phyloP scores from a whole-genome alignment of 2,113 vertebrate genomes.

The Scopus umbretta region DNA sequence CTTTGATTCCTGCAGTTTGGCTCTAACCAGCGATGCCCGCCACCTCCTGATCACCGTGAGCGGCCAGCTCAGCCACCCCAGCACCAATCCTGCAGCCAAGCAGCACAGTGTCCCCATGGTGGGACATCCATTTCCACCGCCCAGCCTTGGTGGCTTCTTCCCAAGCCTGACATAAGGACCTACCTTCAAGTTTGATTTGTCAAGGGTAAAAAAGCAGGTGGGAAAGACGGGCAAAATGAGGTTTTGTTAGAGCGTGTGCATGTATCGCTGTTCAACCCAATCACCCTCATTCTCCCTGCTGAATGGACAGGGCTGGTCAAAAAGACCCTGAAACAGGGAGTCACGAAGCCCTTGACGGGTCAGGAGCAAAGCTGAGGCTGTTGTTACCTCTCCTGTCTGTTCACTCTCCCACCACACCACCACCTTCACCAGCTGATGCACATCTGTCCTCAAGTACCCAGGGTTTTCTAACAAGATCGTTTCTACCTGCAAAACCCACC shows the following conservation, averaged over 20 bases:
- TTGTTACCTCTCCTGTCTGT: neutral
- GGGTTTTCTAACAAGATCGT: neutral
- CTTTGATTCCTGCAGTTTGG: conserved; percentile 29
- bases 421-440: neutral
- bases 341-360: too few species aligned
- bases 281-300: accelerated
- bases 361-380: neutral
- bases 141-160: neutral
- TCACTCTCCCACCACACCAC: accelerated
- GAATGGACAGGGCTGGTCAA: neutral
- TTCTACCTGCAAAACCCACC: neutral
- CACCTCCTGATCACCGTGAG: accelerated
- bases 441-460: neutral
- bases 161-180: accelerated
- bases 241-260: neutral
- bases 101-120: accelerated
- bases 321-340: neutral
- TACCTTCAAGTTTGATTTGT: neutral
- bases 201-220: neutral
- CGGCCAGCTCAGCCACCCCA: neutral
- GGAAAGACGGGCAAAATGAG: neutral
- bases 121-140: neutral
- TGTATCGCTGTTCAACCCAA: neutral
- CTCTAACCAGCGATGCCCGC: neutral
- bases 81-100: accelerated